Evolutionary conservation across 2,888 invertebrate species (phyloP), one percentile per base, ranked within the genome.

Genomic region (Rosalia funebris): DNA sequence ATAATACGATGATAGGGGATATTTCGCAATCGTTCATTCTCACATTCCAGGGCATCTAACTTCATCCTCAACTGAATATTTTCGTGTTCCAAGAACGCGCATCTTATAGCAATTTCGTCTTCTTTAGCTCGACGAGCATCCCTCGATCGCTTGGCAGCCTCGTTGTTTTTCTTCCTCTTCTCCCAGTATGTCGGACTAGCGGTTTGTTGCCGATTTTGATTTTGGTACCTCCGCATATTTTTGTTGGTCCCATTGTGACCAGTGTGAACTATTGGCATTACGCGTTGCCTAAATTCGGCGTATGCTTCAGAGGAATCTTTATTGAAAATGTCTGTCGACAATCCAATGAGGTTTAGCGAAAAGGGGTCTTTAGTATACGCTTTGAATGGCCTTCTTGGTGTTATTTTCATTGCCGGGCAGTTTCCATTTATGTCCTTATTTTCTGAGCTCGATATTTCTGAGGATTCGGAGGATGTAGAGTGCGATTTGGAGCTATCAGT

Each of bases 61-160:
- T 54, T 45, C 12, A 57, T 64, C 47, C 88, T 85, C 15, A 95
- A 80, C 76, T 90, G 89, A n/a, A 91, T 84, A 80, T 94, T 92
- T 81, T 96, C 95, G 71, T 92, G 91, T 79, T 96, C 95, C 14
- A 97, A 83, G 72, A 90, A 92, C 0, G 93, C 91, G 0, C 95
- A 94, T 58, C 95, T 85, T 36, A 96, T 91, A 0, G 96, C 95
- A 48, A 96, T 90, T 71, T 95, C 94, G 69, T 96, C 95, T 79
- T 98, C 97, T 72, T 96, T 93, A 39, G 92, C 88, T 70, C 95
- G 86, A 59, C 98, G 84, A 0, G 95, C 89, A 75, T 98, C 97
- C 1, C 98, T 85, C 0, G 96, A 96, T 70, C 95, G 87, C 81
- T 98, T 98, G 0, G 98, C 98, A 0, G 98, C 97, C 65, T 91